Conservation (phyloP, 2,797 vertebrate species). For the Arctocebus calabarensis region DNA sequence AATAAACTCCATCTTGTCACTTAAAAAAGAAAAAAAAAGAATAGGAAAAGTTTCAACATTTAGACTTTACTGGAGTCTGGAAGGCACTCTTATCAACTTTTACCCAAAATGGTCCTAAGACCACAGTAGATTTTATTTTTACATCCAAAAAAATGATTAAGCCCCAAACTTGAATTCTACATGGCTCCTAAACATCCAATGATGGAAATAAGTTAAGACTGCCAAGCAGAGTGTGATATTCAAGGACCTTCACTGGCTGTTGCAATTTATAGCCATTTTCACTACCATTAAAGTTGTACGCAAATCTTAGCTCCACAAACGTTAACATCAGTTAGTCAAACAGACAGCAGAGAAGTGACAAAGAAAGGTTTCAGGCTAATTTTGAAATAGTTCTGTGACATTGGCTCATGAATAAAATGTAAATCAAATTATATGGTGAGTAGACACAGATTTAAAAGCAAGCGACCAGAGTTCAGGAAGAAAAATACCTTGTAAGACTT, state of each 20-base stretch:
- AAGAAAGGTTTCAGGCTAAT: conserved; percentile 78
- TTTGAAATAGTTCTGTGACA: conserved; percentile 78
- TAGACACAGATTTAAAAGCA: conserved; percentile 77
- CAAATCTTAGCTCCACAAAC: conserved; percentile 72
- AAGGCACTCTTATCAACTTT: background rate
- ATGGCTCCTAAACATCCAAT: conserved; percentile 10
- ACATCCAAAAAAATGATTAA: background rate
- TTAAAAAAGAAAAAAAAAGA: too few species aligned
- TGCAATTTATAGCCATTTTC: conserved; percentile 55
- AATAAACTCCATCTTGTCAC: too few species aligned
- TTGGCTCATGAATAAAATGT: conserved; percentile 74
- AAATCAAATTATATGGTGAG: conserved; percentile 70
- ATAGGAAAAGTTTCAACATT: background rate
- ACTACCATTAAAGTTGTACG: conserved; percentile 40
- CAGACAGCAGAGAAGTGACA: conserved; percentile 71
- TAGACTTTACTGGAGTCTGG: background rate
- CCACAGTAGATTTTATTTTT: background rate
- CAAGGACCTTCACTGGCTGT: background rate
- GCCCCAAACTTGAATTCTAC: background rate
- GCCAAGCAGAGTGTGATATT: background rate
- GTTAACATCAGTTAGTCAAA: conserved; percentile 70
- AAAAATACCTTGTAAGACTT: conserved; percentile 57
- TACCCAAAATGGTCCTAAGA: background rate
- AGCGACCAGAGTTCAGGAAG: conserved; percentile 46
- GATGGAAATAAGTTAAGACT: background rate